Evolutionary conservation across 2,888 invertebrate genomes (phyloP), one percentile per base, ranked within the genome.

Genomic region (Ophion slaviceki): DNA sequence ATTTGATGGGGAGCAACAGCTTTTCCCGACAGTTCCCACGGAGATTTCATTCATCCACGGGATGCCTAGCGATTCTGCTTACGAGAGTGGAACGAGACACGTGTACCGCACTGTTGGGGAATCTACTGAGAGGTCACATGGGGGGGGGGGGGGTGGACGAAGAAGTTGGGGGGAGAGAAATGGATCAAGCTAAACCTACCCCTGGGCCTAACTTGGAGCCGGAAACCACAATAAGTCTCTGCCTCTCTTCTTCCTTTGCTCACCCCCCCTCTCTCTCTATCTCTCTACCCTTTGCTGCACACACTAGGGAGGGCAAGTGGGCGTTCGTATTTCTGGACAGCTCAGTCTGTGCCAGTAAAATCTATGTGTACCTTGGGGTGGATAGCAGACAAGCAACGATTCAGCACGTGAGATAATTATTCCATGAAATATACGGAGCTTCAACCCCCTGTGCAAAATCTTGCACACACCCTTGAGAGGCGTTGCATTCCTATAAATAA

Each of bases 381-480:
- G 53, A 68, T 79, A 68, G 28, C 45, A 72, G 57, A 72, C 59
- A 77, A 62, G 59, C 75, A 79, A 76, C 79, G 80, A 82, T 82
- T 85, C 82, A 72, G 59, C 76, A 57, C 67, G 82, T 85, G 79
- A 80, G 82, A 82, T 82, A 85, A 85, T 85, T 85, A 85, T 85
- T 82, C 85, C 61, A 57, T 85, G 76, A 85, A 76, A 80, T 82
- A 80, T 82, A 75, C 24, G 20, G 53, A 32, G 84, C 57, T 66
- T 85, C 79, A 57, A 82, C 17, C 66, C 64, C 20, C 79, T 36
- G 24, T 53, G 24, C 61, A 68, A 70, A 82, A 71, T 76, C 66
- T 67, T 68, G 64, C n/a, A 67, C 67, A 78, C 53, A 78, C 78
- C 61, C 75, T 68, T 11, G 57, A 24, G 67, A 75, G 85, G 85